Evolutionary conservation across 2,113 vertebrate species (phyloP).

Genomic region (Chlorodrepanis virens): DNA sequence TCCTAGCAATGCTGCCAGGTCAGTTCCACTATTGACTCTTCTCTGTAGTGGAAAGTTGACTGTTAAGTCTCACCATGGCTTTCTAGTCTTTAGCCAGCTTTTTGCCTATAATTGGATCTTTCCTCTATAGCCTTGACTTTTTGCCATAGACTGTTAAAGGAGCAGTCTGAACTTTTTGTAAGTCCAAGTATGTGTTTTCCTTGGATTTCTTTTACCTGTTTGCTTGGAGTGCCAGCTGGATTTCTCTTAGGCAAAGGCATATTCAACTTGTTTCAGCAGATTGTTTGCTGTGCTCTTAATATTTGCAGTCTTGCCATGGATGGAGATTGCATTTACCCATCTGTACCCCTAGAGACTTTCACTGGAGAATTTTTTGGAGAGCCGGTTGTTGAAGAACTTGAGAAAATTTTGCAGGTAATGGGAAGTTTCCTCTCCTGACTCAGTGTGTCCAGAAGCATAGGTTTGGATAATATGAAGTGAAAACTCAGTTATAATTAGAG

Average conservation of each 20-base stretch:
- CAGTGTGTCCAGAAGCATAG: background rate
- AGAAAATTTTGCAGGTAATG: background rate
- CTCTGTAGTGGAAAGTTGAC: background rate
- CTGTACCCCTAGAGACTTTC: background rate
- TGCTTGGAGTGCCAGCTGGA: background rate
- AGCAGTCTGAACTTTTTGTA: background rate
- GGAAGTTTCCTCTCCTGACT: background rate
- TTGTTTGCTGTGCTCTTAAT: background rate
- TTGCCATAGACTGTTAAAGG: background rate
- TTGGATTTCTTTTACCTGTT: background rate
- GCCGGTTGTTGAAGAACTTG: background rate
- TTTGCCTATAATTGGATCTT: background rate
- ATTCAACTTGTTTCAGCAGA: background rate
- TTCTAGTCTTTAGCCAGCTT: background rate
- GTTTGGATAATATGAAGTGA: background rate
- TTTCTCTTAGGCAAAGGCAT: background rate
- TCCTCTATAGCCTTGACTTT: background rate
- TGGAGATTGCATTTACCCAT: background rate
- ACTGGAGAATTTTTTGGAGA: background rate
- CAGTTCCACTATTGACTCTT: background rate
- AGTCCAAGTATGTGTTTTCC: background rate
- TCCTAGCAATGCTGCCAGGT: background rate
- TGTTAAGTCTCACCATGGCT: background rate
- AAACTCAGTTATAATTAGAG: background rate
- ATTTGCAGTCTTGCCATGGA: background rate